These are phyloP conservation scores for Acinonyx jubatus DNA, from an alignment of 2,113 vertebrate species.

Conservation along the genomic window DNA sequence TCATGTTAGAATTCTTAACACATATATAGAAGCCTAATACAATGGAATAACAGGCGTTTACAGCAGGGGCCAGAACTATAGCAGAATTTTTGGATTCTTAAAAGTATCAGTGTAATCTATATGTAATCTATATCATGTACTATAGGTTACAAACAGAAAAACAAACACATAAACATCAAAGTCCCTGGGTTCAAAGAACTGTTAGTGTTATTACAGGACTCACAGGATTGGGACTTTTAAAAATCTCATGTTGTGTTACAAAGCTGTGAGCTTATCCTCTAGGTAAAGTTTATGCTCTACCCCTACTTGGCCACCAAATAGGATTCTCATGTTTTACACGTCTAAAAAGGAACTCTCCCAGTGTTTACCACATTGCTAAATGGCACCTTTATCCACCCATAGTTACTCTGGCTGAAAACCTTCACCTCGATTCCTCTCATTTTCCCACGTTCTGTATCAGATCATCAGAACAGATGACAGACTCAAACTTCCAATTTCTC, in stretches of 20 bases:
- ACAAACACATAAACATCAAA: background rate
- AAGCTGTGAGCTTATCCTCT: background rate
- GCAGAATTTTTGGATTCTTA: slow-evolving; percentile 20
- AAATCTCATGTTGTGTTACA: background rate
- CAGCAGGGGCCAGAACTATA: background rate
- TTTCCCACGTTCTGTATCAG: background rate
- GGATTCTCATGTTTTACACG: background rate
- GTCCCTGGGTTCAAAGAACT: background rate
- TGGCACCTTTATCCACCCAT: background rate
- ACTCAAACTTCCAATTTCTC: background rate
- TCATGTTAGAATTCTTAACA: background rate
- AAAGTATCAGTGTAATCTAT: background rate
- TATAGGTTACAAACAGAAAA: background rate
- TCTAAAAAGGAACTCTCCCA: background rate
- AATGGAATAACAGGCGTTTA: background rate
- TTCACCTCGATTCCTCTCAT: background rate
- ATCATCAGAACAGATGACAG: background rate
- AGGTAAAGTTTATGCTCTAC: background rate
- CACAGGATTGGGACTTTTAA: background rate
- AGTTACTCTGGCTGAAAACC: background rate
- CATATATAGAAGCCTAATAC: background rate
- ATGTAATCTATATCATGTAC: background rate
- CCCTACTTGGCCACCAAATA: background rate
- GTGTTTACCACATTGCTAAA: background rate
- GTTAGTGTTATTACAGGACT: background rate